Conservation (phyloP, 2,888 invertebrate species). For the Trilocha varians region DNA sequence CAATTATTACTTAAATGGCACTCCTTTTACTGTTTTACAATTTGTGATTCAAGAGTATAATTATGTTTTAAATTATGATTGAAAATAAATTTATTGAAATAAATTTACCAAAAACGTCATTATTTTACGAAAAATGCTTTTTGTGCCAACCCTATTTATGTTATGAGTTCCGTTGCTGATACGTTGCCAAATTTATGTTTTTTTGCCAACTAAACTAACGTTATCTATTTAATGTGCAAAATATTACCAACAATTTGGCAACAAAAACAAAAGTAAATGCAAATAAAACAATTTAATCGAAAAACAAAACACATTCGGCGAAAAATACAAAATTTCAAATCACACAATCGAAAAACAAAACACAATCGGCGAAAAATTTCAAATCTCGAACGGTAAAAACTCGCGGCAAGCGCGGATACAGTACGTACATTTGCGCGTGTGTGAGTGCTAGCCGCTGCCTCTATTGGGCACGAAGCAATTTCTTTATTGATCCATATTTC, state of each 20-base stretch:
- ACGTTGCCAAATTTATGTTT: slow-evolving; percentile 49
- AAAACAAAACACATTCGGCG: background rate
- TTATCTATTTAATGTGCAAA: background rate
- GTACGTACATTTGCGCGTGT: slow-evolving; percentile 26
- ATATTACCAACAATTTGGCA: background rate
- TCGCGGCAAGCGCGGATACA: slow-evolving; percentile 26
- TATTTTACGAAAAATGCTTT: background rate
- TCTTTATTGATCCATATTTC: slow-evolving; percentile 75
- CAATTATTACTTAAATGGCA: too few relatives aligned
- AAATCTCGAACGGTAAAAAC: slow-evolving; percentile 2
- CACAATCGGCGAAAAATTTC: too few relatives aligned
- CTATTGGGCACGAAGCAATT: slow-evolving; percentile 71
- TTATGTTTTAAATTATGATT: too few relatives aligned
- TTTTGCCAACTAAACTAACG: slow-evolving; percentile 35
- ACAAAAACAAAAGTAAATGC: too few relatives aligned
- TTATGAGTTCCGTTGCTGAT: slow-evolving; percentile 3
- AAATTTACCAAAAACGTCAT: too few relatives aligned
- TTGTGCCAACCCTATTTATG: background rate
- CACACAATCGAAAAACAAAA: background rate
- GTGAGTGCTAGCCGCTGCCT: slow-evolving; percentile 62
- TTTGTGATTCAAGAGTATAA: too few relatives aligned
- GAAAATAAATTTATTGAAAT: too few relatives aligned
- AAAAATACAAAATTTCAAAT: background rate
- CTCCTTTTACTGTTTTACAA: too few relatives aligned
- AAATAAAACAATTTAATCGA: too few relatives aligned